These are phyloP conservation scores for Lacerta agilis DNA, from an alignment of 2,797 vertebrate species.

Conservation along the genomic window DNA sequence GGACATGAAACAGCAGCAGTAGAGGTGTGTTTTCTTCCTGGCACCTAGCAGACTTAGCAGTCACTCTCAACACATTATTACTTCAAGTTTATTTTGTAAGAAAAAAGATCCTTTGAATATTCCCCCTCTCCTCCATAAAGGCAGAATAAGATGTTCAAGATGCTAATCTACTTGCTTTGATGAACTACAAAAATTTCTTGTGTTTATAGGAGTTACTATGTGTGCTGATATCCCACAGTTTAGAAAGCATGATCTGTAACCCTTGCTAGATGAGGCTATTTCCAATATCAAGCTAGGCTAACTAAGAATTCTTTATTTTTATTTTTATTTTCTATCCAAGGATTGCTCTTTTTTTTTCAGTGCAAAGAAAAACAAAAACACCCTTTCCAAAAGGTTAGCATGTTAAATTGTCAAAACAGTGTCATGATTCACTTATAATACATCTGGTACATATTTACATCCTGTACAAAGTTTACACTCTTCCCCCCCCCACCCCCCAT, in stretches of 20 bases:
- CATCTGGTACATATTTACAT: constrained; percentile 76
- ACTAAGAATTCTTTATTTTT: constrained; percentile 49
- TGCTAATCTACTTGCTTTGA: constrained; percentile 40
- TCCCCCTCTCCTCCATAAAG: constrained; percentile 40
- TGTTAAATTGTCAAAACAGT: constrained; percentile 57
- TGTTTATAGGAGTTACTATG: neutral
- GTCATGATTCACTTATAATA: constrained; percentile 60
- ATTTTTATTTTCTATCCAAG: constrained; percentile 58
- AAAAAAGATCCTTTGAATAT: constrained; percentile 30
- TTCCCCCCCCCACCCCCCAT: constrained; percentile 59
- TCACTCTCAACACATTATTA: constrained; percentile 53
- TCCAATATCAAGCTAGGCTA: constrained; percentile 46
- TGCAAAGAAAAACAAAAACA: constrained; percentile 60
- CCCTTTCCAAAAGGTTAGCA: constrained; percentile 54
- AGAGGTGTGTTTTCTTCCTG: constrained; percentile 51
- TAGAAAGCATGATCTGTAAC: constrained; percentile 12
- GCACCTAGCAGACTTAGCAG: constrained; percentile 27
- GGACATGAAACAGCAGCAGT: neutral
- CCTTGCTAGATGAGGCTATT: constrained; percentile 44
- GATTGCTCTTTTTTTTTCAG: constrained; percentile 71
- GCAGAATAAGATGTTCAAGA: constrained; percentile 51
- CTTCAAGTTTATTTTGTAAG: constrained; percentile 56
- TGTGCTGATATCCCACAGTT: constrained; percentile 26
- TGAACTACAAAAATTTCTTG: constrained; percentile 46
- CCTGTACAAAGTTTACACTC: constrained; percentile 73